Percentiles rank a stretch among this genome's conserved stretches.
Conservation (phyloP, 2,888 invertebrate genomes). For the Labia minor region DNA sequence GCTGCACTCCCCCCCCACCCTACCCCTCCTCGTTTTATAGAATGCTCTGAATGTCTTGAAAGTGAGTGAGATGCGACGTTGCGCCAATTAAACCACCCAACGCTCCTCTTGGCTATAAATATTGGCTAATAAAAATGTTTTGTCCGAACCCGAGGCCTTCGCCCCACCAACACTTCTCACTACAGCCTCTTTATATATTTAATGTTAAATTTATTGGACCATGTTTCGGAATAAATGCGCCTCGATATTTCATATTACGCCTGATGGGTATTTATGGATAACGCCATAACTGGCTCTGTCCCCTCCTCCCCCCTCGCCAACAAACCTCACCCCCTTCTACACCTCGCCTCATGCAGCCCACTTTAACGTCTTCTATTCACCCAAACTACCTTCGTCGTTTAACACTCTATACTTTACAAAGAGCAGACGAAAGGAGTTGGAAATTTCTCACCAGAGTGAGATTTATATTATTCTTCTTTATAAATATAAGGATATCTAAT, state of each 20-base stretch:
- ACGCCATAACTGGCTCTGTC: not conserved
- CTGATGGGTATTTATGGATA: constrained; percentile 13
- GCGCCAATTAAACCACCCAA: constrained; percentile 13
- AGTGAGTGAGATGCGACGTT: constrained; percentile 13
- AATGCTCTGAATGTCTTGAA: not conserved
- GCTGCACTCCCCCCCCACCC: not conserved
- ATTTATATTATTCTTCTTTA: too few relatives aligned
- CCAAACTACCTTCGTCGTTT: not conserved
- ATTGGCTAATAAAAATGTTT: constrained; percentile 13
- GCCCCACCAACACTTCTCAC: not conserved
- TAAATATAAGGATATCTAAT: too few relatives aligned
- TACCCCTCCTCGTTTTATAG: not conserved
- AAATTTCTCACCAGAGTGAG: not conserved
- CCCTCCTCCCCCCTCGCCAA: not conserved
- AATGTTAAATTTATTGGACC: constrained; percentile 13
- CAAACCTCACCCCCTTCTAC: too few relatives aligned
- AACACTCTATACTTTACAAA: constrained; percentile 13
- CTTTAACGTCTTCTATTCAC: constrained; percentile 1
- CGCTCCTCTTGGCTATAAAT: constrained; percentile 3
- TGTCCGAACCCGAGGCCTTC: not conserved
- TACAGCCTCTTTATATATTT: not conserved
- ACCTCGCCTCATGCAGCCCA: too few relatives aligned
- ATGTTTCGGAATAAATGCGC: constrained; percentile 13
- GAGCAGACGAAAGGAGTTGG: constrained; percentile 4
- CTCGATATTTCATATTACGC: constrained; percentile 13